Percentiles rank a stretch among this genome's conserved stretches.
These are phyloP conservation scores for Malurus alboscapulatus DNA, from an alignment of 2,113 vertebrate species.

Conservation along the genomic window DNA sequence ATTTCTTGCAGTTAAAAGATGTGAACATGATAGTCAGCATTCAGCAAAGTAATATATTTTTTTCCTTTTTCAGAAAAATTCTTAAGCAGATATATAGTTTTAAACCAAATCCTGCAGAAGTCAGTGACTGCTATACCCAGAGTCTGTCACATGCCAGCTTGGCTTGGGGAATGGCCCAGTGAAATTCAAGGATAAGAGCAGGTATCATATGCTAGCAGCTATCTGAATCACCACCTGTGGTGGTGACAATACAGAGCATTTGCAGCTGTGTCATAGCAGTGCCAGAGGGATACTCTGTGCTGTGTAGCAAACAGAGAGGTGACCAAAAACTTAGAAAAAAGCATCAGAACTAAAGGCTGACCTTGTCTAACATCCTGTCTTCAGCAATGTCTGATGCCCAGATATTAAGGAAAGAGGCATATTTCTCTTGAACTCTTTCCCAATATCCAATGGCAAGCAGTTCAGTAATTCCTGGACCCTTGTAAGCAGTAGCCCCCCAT, in stretches of 20 bases:
- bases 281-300: neutral
- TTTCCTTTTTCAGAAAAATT: neutral
- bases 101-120: neutral
- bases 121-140: neutral
- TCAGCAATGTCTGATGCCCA: neutral
- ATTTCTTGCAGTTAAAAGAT: neutral
- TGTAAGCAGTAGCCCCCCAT: accelerated
- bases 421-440: neutral
- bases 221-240: accelerated
- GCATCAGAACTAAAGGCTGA: neutral
- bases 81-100: neutral
- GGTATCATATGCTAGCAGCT: neutral
- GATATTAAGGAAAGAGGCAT: neutral
- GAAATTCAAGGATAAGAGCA: neutral
- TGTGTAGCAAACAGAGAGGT: neutral
- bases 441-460: neutral
- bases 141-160: accelerated
- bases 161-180: neutral
- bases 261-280: neutral
- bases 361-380: neutral
- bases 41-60: neutral
- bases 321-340: neutral
- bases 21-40: neutral
- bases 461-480: neutral
- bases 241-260: neutral